Base-by-base conservation (phyloP, 2,888 invertebrate genomes). In the Rhagophthalmus giganteus region DNA sequence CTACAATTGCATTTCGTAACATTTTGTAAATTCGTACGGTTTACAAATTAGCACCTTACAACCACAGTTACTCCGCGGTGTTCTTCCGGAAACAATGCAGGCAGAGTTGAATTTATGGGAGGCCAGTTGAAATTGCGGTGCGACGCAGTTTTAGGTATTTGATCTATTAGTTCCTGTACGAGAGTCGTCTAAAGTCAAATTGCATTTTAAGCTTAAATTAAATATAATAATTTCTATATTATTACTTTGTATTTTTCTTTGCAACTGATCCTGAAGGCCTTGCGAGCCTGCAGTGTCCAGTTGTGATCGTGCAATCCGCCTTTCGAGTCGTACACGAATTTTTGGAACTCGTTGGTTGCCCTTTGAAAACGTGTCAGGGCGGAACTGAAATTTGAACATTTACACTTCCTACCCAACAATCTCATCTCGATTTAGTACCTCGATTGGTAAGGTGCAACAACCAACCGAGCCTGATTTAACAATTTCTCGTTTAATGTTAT, bases 221-320 rank as follows among this genome's bases (percentile, higher is more conserved):
- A n/a, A n/a, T n/a, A n/a, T n/a, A n/a, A n/a, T n/a, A n/a, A n/a
- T n/a, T n/a, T n/a, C n/a, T n/a, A n/a, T n/a, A 20, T 35, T 30
- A 24, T 33, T 46, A 60, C 60, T 41, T 55, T 60, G 14, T 51
- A 45, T 26, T 44, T 41, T 26, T 46, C 39, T 4, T 39, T 39
- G 26, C 54, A 55, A 24, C 27, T 38, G 40, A 16, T 51, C 47
- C 51, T 59, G 32, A 60, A 64, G 11, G 49, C 40, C 9, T 55
- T 34, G 20, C 59, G 42, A 6, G 56, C 60, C 32, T 60, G 58
- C 5, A 41, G 2, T 28, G 59, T 35, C 64, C 64, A 64, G 35
- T 38, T 55, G 8, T 52, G 33, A 39, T 60, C 60, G 31, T 60
- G 60, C 15, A 57, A 31, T 37, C 44, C 42, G 37, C 30, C 39